These are phyloP conservation scores for Trididemnum miniatum DNA, from an alignment of 23 tunicate species.

Conservation along the genomic window DNA sequence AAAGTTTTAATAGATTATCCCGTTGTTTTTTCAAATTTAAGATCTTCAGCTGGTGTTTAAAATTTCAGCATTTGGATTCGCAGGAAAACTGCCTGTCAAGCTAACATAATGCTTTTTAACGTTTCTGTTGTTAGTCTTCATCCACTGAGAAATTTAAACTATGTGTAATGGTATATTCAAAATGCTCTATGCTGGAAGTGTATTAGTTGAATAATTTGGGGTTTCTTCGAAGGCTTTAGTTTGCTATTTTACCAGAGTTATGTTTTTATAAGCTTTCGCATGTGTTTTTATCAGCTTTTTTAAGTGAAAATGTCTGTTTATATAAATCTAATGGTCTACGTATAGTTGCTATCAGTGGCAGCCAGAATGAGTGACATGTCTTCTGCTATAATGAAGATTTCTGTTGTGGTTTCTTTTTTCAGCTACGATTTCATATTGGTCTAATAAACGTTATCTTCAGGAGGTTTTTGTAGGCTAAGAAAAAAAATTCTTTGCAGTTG, in stretches of 20 bases:
- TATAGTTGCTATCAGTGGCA: too few relatives aligned
- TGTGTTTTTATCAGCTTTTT: background rate
- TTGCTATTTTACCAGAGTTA: background rate
- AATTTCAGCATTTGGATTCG: too few relatives aligned
- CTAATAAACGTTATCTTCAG: background rate
- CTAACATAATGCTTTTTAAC: too few relatives aligned
- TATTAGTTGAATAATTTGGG: background rate
- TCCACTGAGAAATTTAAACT: too few relatives aligned
- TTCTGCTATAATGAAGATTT: background rate
- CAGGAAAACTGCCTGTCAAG: too few relatives aligned
- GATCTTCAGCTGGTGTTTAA: too few relatives aligned
- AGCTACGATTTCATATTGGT: background rate
- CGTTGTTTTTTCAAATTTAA: too few relatives aligned
- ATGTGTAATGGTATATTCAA: background rate
- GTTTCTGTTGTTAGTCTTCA: too few relatives aligned
- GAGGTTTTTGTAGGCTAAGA: background rate
- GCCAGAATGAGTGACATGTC: background rate
- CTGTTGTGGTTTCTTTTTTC: background rate
- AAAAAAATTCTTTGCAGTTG: background rate
- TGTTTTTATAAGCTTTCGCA: background rate
- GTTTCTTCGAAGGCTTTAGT: background rate
- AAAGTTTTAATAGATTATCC: too few relatives aligned
- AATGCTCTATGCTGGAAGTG: background rate
- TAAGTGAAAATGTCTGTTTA: background rate
- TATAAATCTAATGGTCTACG: background rate